Percentiles rank a stretch among this genome's conserved stretches.
phyloP scores from a whole-genome alignment of 2,888 invertebrate species.

The Entomobrya proxima region DNA sequence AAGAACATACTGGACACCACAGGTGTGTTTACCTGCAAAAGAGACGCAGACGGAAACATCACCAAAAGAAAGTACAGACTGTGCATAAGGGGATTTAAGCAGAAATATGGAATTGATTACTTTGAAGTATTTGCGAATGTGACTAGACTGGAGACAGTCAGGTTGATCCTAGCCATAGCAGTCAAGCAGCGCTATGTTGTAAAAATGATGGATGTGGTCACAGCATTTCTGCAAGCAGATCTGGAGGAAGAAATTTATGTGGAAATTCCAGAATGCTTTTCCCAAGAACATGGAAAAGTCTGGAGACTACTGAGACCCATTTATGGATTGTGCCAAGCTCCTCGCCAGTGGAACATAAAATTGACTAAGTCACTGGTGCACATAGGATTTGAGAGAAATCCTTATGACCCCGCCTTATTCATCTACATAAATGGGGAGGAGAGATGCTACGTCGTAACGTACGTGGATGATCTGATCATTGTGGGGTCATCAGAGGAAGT shows the following conservation, averaged over 20 bases:
- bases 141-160: no score
- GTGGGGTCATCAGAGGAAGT: background rate
- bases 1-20: no score
- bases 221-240: slow-evolving; percentile 64
- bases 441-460: background rate
- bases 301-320: slow-evolving; percentile 65
- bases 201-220: slow-evolving; percentile 70
- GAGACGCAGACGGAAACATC: no score
- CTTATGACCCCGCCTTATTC: background rate
- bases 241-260: slow-evolving; percentile 75
- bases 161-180: no score
- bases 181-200: no score
- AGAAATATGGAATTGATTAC: no score
- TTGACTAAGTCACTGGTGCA: slow-evolving; percentile 48
- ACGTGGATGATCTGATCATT: background rate
- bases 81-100: no score
- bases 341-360: slow-evolving; percentile 65
- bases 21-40: no score
- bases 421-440: background rate
- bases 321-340: slow-evolving; percentile 73
- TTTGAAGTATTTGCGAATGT: no score
- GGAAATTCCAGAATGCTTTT: slow-evolving; percentile 74
- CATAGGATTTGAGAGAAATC: background rate
- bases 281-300: slow-evolving; percentile 37
- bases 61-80: no score